Evolutionary conservation across 2,888 invertebrate species (phyloP).

Genomic region (Diploptera punctata): DNA sequence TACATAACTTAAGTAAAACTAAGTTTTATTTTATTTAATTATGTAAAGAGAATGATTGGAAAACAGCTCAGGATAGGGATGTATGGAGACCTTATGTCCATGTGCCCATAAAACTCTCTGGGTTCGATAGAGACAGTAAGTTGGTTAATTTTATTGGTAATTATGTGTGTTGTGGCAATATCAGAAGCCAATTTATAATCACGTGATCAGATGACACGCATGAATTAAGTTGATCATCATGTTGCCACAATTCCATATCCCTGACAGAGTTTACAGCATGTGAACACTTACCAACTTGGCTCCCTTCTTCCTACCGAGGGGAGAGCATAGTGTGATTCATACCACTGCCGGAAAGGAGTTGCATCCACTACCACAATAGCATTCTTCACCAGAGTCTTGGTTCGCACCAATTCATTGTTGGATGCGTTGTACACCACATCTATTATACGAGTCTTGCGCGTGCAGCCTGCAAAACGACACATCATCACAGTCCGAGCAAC

Average conservation of each 20-base stretch:
- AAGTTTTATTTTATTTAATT: no score
- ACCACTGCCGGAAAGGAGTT: conserved; percentile 99
- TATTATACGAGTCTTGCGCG: conserved; percentile 97
- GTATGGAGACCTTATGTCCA: no score
- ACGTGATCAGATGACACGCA: conserved; percentile 43
- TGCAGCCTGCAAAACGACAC: conserved; percentile 74
- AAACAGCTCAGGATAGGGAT: no score
- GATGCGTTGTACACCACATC: conserved; percentile 99
- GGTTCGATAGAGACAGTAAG: no score
- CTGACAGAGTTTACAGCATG: not conserved
- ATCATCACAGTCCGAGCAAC: no score
- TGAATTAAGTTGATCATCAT: conserved; percentile 16
- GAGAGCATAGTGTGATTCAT: conserved; percentile 94
- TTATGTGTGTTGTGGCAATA: not conserved
- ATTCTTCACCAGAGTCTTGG: conserved; percentile 99
- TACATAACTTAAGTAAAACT: no score
- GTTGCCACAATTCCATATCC: not conserved
- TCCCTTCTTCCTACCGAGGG: conserved; percentile 96
- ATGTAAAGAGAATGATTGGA: no score
- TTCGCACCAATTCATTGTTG: conserved; percentile 99
- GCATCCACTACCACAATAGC: conserved; percentile 97
- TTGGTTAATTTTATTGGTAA: no score
- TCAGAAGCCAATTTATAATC: conserved; percentile 33
- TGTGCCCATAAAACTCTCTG: no score
- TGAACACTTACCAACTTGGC: conserved; percentile 77